phyloP scores from a whole-genome alignment of 2,888 invertebrate species.

The Andrena chrysosceles region DNA sequence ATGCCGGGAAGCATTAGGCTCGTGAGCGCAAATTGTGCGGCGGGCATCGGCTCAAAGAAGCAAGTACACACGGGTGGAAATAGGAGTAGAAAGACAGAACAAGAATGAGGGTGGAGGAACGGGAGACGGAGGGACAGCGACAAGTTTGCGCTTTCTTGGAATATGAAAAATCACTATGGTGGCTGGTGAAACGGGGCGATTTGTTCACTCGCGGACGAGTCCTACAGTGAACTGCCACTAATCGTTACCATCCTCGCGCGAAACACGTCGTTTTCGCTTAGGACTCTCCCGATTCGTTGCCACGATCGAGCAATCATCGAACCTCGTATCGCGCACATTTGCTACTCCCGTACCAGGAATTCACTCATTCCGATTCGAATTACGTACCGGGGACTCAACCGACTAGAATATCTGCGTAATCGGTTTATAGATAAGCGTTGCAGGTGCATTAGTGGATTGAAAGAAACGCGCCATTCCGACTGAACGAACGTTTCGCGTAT shows the following conservation, averaged over 20 bases:
- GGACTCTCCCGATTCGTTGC: constrained; percentile 6
- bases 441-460: background rate
- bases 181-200: constrained; percentile 37
- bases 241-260: constrained; percentile 46
- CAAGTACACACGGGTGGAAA: constrained; percentile 30
- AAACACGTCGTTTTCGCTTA: constrained; percentile 40
- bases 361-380: constrained; percentile 13
- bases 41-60: constrained; percentile 63
- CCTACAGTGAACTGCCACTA: constrained; percentile 36
- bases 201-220: constrained; percentile 1
- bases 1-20: constrained; percentile 75
- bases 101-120: constrained; percentile 19
- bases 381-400: constrained; percentile 7
- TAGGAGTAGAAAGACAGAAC: constrained; percentile 35
- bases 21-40: constrained; percentile 73
- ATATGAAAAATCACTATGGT: constrained; percentile 37
- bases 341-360: background rate
- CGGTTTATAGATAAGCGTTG: constrained; percentile 24
- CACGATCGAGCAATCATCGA: constrained; percentile 4
- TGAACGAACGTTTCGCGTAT: background rate
- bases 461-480: background rate
- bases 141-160: constrained; percentile 12
- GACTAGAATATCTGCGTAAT: background rate
- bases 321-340: constrained; percentile 9
- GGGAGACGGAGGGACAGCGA: background rate